Percentiles rank a stretch among this genome's conserved stretches.
Evolutionary conservation across 2,888 invertebrate species (phyloP).

Genomic region (Helleia helle): DNA sequence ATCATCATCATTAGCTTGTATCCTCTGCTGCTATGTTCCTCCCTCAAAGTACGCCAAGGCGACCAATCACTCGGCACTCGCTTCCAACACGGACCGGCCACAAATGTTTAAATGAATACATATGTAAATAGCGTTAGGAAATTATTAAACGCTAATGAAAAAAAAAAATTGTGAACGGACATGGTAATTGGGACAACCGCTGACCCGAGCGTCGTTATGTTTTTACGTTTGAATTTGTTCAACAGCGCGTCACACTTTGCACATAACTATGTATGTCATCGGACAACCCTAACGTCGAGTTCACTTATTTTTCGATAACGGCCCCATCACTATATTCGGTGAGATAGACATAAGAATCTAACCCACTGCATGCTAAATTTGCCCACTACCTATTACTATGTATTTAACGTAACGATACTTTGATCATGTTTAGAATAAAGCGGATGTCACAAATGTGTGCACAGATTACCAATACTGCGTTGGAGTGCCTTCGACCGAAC

Average conservation of each 20-base stretch:
- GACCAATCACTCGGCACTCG: no score
- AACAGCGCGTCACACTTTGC: not conserved
- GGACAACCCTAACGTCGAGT: conserved; percentile 28
- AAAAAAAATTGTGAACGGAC: no score
- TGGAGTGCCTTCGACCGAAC: conserved; percentile 34
- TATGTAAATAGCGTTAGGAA: no score
- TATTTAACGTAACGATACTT: conserved; percentile 35
- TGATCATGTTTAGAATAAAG: conserved; percentile 51
- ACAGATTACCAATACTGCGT: conserved; percentile 47
- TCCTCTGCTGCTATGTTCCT: no score
- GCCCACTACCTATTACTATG: conserved; percentile 34
- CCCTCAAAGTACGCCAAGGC: no score
- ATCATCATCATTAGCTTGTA: no score
- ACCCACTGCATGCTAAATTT: conserved; percentile 42
- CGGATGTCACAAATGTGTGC: conserved; percentile 62
- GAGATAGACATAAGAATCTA: conserved; percentile 40
- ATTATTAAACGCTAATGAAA: no score
- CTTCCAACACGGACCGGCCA: no score
- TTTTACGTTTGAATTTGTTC: not conserved
- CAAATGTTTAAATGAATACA: no score
- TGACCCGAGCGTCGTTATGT: not conserved
- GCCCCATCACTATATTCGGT: conserved; percentile 40
- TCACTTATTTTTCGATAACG: conserved; percentile 51
- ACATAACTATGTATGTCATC: conserved; percentile 6
- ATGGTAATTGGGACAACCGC: not conserved